Evolutionary conservation across 2,113 vertebrate species (phyloP), one percentile per base, ranked within the genome.

Genomic region (Symphodus melops): DNA sequence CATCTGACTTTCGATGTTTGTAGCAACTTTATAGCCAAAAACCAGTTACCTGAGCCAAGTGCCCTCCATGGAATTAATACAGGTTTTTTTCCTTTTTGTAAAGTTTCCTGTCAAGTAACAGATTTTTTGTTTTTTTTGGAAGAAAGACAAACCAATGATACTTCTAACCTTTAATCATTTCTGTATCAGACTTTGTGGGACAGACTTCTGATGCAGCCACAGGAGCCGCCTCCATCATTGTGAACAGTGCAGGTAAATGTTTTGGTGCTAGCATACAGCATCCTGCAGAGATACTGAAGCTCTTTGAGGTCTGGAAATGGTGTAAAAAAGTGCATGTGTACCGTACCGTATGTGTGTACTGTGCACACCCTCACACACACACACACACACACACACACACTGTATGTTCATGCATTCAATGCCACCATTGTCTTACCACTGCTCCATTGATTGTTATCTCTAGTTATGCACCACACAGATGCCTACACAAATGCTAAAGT

Each of bases 141-240:
- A 37, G 8, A 68, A 62, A 78, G 25, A 33, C 41, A 75, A 23
- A 72, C 19, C 17, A 75, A 14, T 0, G n/a, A 57, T 37, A 14
- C 21, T 68, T 80, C 76, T 6, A 63, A 70, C 56, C 17, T n/a
- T 53, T 68, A 6, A 11, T 73, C 23, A 20, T 54, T 62, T 39
- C 21, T 63, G 13, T 62, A 46, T 74, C 90, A 99, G 97, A 95
- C 76, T 98, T 96, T 92, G 93, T 96, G 72, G 92, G 88, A 86
- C 98, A 98, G 91, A 96, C 96, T 55, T 85, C 93, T 74, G 94
- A 95, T 51, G 96, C 96, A 79, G 95, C 96, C 51, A 99, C 98
- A 68, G 98, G 98, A 91, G 88, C 95, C 52, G 98, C 98, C 86
- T 96, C 97, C 86, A 96, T 99, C 89, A 95, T 96, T 75, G 97